Conservation (phyloP, 1,140 invertebrate genomes). For the Eumeta japonica region DNA sequence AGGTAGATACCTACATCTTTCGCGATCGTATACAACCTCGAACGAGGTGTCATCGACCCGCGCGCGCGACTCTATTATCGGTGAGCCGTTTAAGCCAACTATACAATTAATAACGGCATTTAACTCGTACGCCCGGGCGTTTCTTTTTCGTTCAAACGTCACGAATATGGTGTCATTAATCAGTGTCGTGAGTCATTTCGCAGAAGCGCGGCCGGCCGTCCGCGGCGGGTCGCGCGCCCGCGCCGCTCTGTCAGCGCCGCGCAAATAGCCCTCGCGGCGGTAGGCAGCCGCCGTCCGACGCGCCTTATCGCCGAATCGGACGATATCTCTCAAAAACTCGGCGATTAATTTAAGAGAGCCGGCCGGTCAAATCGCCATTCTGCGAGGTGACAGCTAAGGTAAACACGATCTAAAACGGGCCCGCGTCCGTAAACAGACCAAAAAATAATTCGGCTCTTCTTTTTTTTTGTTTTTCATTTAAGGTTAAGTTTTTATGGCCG, state of each 20-base stretch:
- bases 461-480: conserved; percentile 51
- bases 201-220: no score
- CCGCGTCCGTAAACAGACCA: conserved; percentile 41
- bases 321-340: conserved; percentile 46
- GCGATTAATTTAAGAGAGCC: conserved; percentile 50
- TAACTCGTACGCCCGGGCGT: no score
- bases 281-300: conserved; percentile 22
- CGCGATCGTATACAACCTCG: no score
- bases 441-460: conserved; percentile 34
- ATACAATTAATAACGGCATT: no score
- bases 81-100: no score
- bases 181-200: no score
- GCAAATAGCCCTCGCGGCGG: conserved; percentile 30
- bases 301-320: conserved; percentile 44
- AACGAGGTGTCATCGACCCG: no score
- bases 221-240: no score
- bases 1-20: no score
- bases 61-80: no score
- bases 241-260: conserved; percentile 41
- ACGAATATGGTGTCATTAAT: no score
- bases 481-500: conserved; percentile 54
- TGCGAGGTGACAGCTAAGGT: conserved; percentile 55
- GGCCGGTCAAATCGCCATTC: conserved; percentile 52
- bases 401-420: conserved; percentile 53
- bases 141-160: no score